Conservation (phyloP, 2,113 vertebrate genomes). For the Centrocercus urophasianus region DNA sequence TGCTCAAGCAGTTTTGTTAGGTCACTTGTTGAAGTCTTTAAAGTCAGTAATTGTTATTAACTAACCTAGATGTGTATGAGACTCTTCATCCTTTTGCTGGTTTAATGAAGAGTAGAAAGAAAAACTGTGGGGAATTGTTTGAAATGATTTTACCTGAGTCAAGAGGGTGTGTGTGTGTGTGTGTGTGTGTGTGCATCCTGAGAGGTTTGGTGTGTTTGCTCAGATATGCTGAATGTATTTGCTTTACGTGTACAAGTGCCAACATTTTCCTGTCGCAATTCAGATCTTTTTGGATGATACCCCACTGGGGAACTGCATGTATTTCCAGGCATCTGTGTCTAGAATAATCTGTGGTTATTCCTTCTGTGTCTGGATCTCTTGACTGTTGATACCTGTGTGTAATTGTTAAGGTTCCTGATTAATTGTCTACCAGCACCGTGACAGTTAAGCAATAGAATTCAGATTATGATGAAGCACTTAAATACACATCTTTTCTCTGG, state of each 20-base stretch:
- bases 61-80: background rate
- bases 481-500: background rate
- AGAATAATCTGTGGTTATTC: background rate
- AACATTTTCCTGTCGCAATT: background rate
- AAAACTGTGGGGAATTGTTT: background rate
- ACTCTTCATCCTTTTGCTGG: background rate
- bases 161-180: background rate
- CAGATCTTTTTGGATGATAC: background rate
- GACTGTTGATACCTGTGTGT: background rate
- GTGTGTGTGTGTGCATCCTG: background rate
- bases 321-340: background rate
- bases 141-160: background rate
- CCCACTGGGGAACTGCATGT: background rate
- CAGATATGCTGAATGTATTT: background rate
- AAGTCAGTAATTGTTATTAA: background rate
- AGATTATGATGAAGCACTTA: background rate
- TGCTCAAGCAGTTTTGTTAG: background rate
- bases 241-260: background rate
- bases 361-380: background rate
- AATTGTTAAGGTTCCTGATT: background rate
- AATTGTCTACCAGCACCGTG: background rate
- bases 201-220: background rate
- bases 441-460: background rate
- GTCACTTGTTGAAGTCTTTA: background rate
- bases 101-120: background rate